Evolutionary conservation across 2,113 vertebrate genomes (phyloP).

Genomic region (Myotis yumanensis): DNA sequence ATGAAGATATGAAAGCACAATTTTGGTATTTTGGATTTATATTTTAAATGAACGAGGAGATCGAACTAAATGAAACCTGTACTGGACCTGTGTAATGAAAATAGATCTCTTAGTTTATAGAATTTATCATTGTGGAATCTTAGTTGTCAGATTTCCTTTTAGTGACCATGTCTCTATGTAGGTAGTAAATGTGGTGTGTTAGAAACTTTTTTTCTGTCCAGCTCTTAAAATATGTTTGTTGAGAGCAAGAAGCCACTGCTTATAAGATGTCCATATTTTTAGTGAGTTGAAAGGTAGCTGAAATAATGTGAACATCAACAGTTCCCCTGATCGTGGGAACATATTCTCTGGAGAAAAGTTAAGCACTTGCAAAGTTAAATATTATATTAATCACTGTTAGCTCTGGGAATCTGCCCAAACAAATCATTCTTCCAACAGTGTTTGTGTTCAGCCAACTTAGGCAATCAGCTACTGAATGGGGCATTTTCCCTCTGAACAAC

Average conservation of each 20-base stretch:
- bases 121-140: background rate
- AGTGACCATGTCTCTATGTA: background rate
- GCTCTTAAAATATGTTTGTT: background rate
- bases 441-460: background rate
- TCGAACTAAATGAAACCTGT: background rate
- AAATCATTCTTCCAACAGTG: background rate
- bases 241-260: background rate
- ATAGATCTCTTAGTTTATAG: background rate
- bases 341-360: slow-evolving; percentile 14
- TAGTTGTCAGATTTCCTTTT: background rate
- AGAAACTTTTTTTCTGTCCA: background rate
- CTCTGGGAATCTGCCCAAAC: background rate
- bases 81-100: background rate
- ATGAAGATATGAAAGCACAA: background rate
- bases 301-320: background rate
- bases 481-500: background rate
- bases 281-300: background rate
- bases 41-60: background rate
- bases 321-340: background rate
- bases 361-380: slow-evolving; percentile 11
- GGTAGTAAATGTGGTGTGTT: background rate
- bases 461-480: background rate
- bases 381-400: background rate
- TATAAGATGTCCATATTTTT: background rate
- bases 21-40: background rate